Conservation (phyloP, 2,113 vertebrate genomes). For the Coptodon rendalli region DNA sequence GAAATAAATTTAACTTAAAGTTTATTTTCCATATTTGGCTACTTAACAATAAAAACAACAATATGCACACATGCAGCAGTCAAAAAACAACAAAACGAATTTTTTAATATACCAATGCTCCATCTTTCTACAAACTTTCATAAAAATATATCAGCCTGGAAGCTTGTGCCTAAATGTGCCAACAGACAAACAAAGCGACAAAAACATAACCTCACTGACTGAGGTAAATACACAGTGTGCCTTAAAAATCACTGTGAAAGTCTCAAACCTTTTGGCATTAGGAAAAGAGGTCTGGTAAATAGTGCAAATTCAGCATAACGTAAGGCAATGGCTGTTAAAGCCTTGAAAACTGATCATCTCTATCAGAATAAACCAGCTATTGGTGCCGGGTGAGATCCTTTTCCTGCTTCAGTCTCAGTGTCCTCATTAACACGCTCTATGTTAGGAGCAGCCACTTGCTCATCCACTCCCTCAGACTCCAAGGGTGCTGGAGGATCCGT, state of each 20-base stretch:
- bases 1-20: background rate
- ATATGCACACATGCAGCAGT: background rate
- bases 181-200: background rate
- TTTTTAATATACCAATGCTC: background rate
- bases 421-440: background rate
- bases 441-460: background rate
- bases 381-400: background rate
- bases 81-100: background rate
- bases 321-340: background rate
- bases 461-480: background rate
- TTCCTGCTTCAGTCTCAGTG: background rate
- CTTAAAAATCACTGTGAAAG: background rate
- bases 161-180: background rate
- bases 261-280: background rate
- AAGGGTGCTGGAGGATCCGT: background rate
- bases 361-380: background rate
- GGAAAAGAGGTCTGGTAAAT: background rate
- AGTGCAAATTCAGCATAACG: slow-evolving; percentile 18
- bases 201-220: background rate
- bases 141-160: background rate
- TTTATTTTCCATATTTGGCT: slow-evolving; percentile 15
- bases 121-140: background rate
- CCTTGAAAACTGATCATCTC: background rate
- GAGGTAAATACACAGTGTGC: background rate
- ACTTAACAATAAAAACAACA: background rate